Conservation (phyloP, 2,113 vertebrate genomes). For the Cathartes aura region DNA sequence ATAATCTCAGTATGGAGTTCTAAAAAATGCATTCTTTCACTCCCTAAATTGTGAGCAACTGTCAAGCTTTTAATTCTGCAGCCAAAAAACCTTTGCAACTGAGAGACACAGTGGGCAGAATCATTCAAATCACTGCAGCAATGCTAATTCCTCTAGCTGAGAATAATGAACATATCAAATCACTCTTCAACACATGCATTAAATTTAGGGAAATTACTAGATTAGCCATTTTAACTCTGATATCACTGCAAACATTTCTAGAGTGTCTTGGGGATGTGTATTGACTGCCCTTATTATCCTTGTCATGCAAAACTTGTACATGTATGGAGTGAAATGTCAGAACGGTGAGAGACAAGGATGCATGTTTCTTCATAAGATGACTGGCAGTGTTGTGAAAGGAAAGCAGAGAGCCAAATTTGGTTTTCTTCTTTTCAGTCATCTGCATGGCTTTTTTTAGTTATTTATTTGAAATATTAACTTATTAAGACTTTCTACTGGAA, state of each 20-base stretch:
- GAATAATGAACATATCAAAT: neutral
- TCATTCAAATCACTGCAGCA: neutral
- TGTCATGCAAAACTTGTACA: neutral
- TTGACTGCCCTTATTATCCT: neutral
- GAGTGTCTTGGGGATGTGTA: neutral
- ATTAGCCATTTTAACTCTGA: neutral
- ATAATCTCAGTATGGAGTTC: neutral
- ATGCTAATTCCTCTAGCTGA: neutral
- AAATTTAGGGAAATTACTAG: neutral
- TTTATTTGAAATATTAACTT: neutral
- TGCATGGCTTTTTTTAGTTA: neutral
- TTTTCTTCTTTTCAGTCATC: neutral
- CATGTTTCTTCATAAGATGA: neutral
- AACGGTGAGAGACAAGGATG: neutral
- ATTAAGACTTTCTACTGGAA: neutral
- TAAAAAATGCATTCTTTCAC: neutral
- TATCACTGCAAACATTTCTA: too few relatives aligned
- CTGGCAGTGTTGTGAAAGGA: neutral
- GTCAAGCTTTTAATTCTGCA: neutral
- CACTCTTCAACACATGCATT: neutral
- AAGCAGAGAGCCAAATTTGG: neutral
- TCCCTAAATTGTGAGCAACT: neutral
- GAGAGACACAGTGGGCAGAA: neutral
- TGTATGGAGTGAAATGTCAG: neutral
- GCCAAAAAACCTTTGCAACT: neutral